Evolutionary conservation across 2,113 vertebrate genomes (phyloP).

Genomic region (Verasper variegatus): DNA sequence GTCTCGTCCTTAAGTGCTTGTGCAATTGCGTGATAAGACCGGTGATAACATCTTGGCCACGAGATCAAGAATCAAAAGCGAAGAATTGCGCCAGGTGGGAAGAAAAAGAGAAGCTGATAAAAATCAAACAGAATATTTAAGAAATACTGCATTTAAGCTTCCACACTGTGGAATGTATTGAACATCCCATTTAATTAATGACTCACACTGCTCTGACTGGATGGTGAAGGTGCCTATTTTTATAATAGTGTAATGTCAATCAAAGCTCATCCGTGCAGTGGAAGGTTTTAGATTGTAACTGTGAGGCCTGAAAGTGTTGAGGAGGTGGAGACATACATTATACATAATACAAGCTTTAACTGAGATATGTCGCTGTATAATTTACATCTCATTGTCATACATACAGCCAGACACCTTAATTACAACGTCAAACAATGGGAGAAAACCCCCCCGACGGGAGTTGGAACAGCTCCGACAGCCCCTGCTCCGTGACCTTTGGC

Average conservation of each 20-base stretch:
- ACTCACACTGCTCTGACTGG: constrained; percentile 14
- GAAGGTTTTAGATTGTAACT: constrained; percentile 41
- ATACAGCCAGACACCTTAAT: constrained; percentile 64
- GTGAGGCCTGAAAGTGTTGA: constrained; percentile 17
- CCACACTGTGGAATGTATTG: constrained; percentile 15
- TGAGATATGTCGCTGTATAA: constrained; percentile 62
- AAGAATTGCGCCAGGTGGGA: constrained; percentile 49
- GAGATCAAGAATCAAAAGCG: constrained; percentile 60
- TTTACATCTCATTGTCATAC: constrained; percentile 73
- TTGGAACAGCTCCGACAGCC: constrained; percentile 52
- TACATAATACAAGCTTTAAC: constrained; percentile 56
- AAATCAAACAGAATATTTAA: constrained; percentile 53
- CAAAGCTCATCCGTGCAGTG: constrained; percentile 13
- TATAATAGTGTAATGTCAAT: constrained; percentile 33
- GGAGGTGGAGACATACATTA: constrained; percentile 46
- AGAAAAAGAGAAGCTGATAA: constrained; percentile 38
- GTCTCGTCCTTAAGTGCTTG: constrained; percentile 56
- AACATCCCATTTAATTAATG: constrained; percentile 67
- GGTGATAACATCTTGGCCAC: constrained; percentile 61
- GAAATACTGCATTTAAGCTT: constrained; percentile 42
- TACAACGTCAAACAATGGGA: constrained; percentile 60
- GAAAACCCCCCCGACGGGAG: constrained; percentile 45
- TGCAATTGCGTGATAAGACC: constrained; percentile 62
- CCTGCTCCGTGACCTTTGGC: constrained; percentile 49
- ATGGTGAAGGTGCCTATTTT: constrained; percentile 24